Evolutionary conservation across 2,888 invertebrate species (phyloP), one percentile per base, ranked within the genome.

Genomic region (Kuschelorhynchus macadamiae): DNA sequence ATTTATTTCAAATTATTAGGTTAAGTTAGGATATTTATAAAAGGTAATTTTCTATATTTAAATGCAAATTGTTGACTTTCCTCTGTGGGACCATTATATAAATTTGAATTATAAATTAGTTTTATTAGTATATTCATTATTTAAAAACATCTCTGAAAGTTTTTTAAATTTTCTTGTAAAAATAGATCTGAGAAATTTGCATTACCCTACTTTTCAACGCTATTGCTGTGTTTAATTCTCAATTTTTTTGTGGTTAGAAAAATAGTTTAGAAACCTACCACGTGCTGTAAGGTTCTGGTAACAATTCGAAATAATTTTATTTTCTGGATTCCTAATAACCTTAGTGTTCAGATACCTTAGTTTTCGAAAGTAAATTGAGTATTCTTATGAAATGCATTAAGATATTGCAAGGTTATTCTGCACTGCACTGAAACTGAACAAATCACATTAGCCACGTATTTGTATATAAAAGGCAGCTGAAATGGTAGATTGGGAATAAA

Each of bases 381-480:
- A n/a, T n/a, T n/a, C n/a, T n/a, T n/a, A n/a, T n/a, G n/a, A n/a
- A n/a, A n/a, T n/a, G n/a, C n/a, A n/a, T n/a, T n/a, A n/a, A n/a
- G n/a, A n/a, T n/a, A n/a, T n/a, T n/a, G n/a, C n/a, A n/a, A n/a
- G n/a, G n/a, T n/a, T n/a, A n/a, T n/a, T n/a, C n/a, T 33, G 17
- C 12, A 4, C 11, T 33, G 8, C 7, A 1, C 2, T 1, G 18
- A 33, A 2, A 53, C 53, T 1, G 53, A 21, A 33, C 18, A 33
- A 17, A 53, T 11, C 1, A 39, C 1, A 33, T 52, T 33, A 33
- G 30, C 52, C 9, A 53, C 39, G 14, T 53, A 53, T 16, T 53
- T 53, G 18, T 39, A 53, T 2, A 53, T 53, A 36, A 53, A 53
- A 4, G 53, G 53, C 2, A 53, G 11, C 5, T 16, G 7, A 17